Evolutionary conservation across 2,113 vertebrate genomes (phyloP).

Genomic region (Tonatia bakeri): DNA sequence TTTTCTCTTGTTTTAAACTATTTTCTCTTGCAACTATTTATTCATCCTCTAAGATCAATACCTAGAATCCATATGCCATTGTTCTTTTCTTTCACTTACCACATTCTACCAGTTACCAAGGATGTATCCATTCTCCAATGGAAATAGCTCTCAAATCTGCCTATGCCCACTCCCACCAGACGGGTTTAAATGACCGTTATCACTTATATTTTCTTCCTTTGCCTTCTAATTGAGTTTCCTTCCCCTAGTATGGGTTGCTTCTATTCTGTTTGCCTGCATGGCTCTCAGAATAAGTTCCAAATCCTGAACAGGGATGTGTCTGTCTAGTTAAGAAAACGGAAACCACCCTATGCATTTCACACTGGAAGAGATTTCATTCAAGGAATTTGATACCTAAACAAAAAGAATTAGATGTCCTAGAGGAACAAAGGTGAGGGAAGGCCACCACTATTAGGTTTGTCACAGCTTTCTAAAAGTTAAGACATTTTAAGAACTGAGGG

Average conservation of each 20-base stretch:
- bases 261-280: not conserved
- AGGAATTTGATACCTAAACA: not conserved
- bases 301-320: not conserved
- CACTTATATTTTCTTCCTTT: not conserved
- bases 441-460: not conserved
- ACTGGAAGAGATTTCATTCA: slow-evolving; percentile 25
- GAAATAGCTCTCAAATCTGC: slow-evolving; percentile 1
- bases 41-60: not conserved
- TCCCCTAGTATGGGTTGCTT: not conserved
- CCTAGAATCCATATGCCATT: not conserved
- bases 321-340: not conserved
- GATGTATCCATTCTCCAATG: not conserved
- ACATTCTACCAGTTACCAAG: not conserved
- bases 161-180: not conserved
- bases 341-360: not conserved
- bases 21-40: not conserved
- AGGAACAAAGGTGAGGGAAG: not conserved
- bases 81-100: slow-evolving; percentile 13
- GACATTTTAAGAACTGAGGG: not conserved
- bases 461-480: not conserved
- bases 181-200: not conserved
- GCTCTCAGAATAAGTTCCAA: not conserved
- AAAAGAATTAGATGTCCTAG: not conserved
- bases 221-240: not conserved
- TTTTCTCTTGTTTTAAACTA: slow-evolving; percentile 21